Percentiles rank a stretch among this genome's conserved stretches.
Conservation (phyloP, 2,797 vertebrate genomes). For the Coregonus suidteri region DNA sequence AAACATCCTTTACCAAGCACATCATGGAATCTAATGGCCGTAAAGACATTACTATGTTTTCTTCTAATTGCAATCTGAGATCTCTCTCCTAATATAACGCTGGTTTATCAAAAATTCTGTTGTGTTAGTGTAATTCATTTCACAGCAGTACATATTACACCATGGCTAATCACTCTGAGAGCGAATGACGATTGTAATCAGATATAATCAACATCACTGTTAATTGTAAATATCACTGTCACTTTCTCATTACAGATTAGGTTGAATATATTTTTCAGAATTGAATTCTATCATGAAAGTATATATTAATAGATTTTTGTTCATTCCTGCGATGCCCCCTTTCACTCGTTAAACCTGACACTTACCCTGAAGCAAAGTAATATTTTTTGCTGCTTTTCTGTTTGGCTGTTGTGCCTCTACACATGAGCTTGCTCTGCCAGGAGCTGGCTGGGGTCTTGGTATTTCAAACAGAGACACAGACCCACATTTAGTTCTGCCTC, state of each 20-base stretch:
- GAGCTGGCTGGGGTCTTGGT: constrained; percentile 35
- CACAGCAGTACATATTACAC: constrained; percentile 41
- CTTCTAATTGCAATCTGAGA: neutral
- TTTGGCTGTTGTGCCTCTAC: constrained; percentile 7
- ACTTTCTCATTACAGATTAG: constrained; percentile 58
- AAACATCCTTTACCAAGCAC: constrained; percentile 31
- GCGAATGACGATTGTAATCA: constrained; percentile 36
- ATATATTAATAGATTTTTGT: constrained; percentile 45
- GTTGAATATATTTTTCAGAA: constrained; percentile 55
- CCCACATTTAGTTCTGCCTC: constrained; percentile 47
- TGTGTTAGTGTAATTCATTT: constrained; percentile 27
- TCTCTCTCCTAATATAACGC: neutral
- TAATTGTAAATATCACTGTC: constrained; percentile 57
- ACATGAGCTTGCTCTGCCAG: constrained; percentile 10
- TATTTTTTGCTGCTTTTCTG: constrained; percentile 17
- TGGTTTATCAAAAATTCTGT: neutral
- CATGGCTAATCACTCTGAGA: constrained; percentile 54
- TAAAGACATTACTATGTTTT: constrained; percentile 28
- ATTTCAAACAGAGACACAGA: constrained; percentile 32
- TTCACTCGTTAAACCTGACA: constrained; percentile 6
- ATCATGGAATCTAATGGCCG: constrained; percentile 35
- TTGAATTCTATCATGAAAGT: constrained; percentile 44
- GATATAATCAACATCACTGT: constrained; percentile 53
- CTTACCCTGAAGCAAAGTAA: constrained; percentile 8
- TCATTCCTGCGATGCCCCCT: constrained; percentile 11